Evolutionary conservation across 2,113 vertebrate species (phyloP).

Genomic region (Oxyura jamaicensis): DNA sequence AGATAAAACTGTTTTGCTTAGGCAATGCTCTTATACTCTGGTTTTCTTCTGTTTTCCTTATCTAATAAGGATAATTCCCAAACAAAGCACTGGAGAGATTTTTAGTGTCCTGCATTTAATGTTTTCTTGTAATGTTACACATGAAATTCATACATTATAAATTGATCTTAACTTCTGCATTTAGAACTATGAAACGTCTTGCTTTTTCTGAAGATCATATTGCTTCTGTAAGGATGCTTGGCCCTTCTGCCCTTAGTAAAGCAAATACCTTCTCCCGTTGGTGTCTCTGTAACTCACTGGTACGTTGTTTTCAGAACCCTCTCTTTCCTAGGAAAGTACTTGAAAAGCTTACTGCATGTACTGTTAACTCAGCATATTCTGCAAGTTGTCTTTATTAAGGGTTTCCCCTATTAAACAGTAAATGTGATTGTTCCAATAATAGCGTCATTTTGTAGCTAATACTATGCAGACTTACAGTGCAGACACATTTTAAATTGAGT

Average conservation of each 20-base stretch:
- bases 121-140: not conserved
- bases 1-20: not conserved
- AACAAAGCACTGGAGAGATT: not conserved
- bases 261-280: not conserved
- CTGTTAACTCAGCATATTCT: slow-evolving; percentile 27
- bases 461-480: not conserved
- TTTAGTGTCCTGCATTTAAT: not conserved
- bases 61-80: not conserved
- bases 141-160: not conserved
- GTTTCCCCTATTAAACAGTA: not conserved
- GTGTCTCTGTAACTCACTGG: not conserved
- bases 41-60: not conserved
- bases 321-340: not conserved
- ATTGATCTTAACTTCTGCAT: not conserved
- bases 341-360: slow-evolving; percentile 8
- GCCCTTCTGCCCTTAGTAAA: not conserved
- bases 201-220: not conserved
- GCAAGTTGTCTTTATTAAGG: not conserved
- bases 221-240: slow-evolving; percentile 7
- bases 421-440: not conserved
- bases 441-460: not conserved
- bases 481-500: not conserved
- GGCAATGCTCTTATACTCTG: not conserved
- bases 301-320: slow-evolving; percentile 24
- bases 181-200: not conserved